Evolutionary conservation across 2,888 invertebrate genomes (phyloP).

Genomic region (Eristalis pertinax): DNA sequence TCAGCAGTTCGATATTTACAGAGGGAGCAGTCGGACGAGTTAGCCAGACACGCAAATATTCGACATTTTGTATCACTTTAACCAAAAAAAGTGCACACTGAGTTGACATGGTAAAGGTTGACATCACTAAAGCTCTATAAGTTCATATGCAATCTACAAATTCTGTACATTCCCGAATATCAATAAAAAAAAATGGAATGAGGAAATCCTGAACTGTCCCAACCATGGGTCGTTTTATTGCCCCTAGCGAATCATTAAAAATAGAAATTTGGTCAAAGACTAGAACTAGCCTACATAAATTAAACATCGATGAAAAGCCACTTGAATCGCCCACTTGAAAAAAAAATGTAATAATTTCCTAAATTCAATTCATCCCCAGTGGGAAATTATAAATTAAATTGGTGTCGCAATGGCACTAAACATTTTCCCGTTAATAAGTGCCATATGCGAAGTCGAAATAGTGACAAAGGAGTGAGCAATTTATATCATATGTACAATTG

Average conservation of each 20-base stretch:
- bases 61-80: no score
- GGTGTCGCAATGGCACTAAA: not conserved
- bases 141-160: no score
- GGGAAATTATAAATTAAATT: not conserved
- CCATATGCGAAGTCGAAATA: not conserved
- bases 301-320: not conserved
- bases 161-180: no score
- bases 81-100: no score
- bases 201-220: not conserved
- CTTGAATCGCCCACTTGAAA: not conserved
- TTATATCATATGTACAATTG: no score
- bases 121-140: no score
- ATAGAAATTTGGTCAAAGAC: not conserved
- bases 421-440: not conserved
- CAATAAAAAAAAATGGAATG: not conserved
- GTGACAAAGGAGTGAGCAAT: not conserved
- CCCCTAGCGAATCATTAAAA: not conserved
- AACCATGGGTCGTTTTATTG: not conserved
- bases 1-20: no score
- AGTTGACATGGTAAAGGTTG: no score
- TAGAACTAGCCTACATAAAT: not conserved
- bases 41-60: no score
- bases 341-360: not conserved
- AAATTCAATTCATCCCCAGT: not conserved
- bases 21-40: no score